Evolutionary conservation across 2,888 invertebrate genomes (phyloP).

Genomic region (Beris chalybata): DNA sequence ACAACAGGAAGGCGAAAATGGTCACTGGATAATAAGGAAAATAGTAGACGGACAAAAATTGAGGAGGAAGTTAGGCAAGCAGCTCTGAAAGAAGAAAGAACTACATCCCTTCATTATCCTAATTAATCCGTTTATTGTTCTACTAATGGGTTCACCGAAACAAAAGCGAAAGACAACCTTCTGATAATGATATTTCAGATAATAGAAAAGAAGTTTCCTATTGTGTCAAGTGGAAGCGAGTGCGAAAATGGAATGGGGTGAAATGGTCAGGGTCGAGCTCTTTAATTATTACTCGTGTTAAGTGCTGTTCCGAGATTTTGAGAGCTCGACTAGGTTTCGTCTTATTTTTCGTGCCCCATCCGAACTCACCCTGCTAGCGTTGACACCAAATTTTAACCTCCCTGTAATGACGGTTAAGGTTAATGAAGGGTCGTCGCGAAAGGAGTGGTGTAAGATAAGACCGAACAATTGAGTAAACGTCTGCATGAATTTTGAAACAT

Average conservation of each 20-base stretch:
- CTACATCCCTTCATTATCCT: slow-evolving; percentile 39
- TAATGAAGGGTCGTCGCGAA: too few species aligned
- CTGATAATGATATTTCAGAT: slow-evolving; percentile 35
- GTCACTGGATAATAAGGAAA: slow-evolving; percentile 13
- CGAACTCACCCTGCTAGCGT: too few species aligned
- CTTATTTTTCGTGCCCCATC: not conserved
- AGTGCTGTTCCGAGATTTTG: slow-evolving; percentile 34
- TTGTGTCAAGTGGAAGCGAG: slow-evolving; percentile 16
- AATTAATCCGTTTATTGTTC: slow-evolving; percentile 40
- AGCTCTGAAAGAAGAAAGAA: slow-evolving; percentile 27
- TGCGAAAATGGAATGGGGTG: not conserved
- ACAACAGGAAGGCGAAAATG: slow-evolving; percentile 24
- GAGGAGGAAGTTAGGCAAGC: slow-evolving; percentile 5
- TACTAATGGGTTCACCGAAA: slow-evolving; percentile 38
- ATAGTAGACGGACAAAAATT: slow-evolving; percentile 20
- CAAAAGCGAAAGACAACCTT: slow-evolving; percentile 36
- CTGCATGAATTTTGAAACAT: too few species aligned
- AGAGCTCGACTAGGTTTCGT: slow-evolving; percentile 11
- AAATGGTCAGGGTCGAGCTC: slow-evolving; percentile 33
- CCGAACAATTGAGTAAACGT: too few species aligned
- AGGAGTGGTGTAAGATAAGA: too few species aligned
- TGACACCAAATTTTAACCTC: too few species aligned
- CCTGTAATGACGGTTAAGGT: too few species aligned
- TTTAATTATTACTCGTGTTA: slow-evolving; percentile 38
- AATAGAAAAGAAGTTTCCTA: slow-evolving; percentile 36